Evolutionary conservation across 2,113 vertebrate species (phyloP), one percentile per base, ranked within the genome.

Genomic region (Numida meleagris): DNA sequence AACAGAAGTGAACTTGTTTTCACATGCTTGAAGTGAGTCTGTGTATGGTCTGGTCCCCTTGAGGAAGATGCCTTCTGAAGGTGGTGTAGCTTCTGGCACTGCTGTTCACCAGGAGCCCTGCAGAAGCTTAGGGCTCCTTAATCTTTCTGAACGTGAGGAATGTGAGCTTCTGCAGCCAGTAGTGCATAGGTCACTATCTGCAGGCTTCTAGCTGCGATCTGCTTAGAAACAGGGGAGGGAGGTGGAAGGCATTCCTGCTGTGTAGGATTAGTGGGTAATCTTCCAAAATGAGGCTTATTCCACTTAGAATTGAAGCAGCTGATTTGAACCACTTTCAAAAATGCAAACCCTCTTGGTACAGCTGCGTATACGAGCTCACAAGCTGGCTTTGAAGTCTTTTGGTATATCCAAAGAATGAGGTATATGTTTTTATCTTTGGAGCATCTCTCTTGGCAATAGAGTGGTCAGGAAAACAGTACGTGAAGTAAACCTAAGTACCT

Each of bases 231-330:
- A 36, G 36, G 33, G 43, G 38, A 72, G 20, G 65, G 57, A 72
- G 34, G 34, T 81, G 25, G 21, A 86, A 74, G 15, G 29, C 51
- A 57, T 81, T 92, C 38, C 48, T 71, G 20, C 50, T 68, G 65
- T 50, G 76, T 34, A 84, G 76, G 73, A 86, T 92, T 95, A 90
- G 10, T 63, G 29, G 59, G 81, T 95, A 74, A 81, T 94, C 86
- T 95, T 94, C 55, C 65, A 63, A 90, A 94, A 91, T 88, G 25
- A 93, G 65, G 65, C 14, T 95, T 83, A 75, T 88, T 81, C 38
- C 38, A 55, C n/a, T 53, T 68, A 83, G 34, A 89, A 50, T 45
- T 82, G 75, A 90, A 89, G 72, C 45, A 71, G 79, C 45, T 90
- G 76, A 51, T 62, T 91, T 57, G 68, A 84, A 57, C 63, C 42